A percentile compares a stretch with the other conserved stretches of the same genome.
Conservation (phyloP, 2,113 vertebrate genomes). For the Cephalopholis sonnerati region DNA sequence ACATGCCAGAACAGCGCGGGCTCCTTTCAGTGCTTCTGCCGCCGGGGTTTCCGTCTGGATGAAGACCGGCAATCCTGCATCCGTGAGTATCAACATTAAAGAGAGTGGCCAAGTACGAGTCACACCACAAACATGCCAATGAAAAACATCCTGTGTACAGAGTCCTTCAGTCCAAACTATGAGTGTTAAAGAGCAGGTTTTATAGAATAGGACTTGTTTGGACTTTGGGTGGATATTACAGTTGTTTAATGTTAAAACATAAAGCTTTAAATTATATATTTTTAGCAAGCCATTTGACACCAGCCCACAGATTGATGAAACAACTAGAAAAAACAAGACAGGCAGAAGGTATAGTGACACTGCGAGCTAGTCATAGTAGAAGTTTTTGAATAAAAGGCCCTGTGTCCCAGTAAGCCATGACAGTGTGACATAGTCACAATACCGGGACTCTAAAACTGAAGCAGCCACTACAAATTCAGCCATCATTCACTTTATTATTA, state of each 20-base stretch:
- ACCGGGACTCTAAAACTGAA: not conserved
- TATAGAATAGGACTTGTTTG: not conserved
- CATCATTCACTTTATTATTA: not conserved
- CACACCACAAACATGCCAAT: slow-evolving; percentile 15
- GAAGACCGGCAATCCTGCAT: slow-evolving; percentile 88
- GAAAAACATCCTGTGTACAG: slow-evolving; percentile 9
- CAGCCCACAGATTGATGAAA: slow-evolving; percentile 1
- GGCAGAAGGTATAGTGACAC: not conserved
- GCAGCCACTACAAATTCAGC: not conserved
- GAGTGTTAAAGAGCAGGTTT: not conserved
- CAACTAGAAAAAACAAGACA: not conserved
- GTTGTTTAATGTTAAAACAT: not conserved
- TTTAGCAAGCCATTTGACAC: not conserved
- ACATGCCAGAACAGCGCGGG: slow-evolving; percentile 90
- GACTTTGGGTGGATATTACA: not conserved
- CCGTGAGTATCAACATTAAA: slow-evolving; percentile 82
- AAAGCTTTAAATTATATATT: not conserved
- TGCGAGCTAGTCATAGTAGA: not conserved
- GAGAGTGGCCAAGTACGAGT: not conserved
- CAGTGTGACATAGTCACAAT: not conserved
- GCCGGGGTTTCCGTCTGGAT: slow-evolving; percentile 86
- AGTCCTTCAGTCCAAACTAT: not conserved
- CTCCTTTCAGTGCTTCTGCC: slow-evolving; percentile 92
- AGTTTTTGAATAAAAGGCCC: too few relatives aligned
- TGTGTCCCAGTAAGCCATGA: too few relatives aligned